Percentiles rank a stretch among this genome's conserved stretches.
These are phyloP conservation scores for Micromys minutus DNA, from an alignment of 2,113 vertebrate genomes.

Conservation along the genomic window DNA sequence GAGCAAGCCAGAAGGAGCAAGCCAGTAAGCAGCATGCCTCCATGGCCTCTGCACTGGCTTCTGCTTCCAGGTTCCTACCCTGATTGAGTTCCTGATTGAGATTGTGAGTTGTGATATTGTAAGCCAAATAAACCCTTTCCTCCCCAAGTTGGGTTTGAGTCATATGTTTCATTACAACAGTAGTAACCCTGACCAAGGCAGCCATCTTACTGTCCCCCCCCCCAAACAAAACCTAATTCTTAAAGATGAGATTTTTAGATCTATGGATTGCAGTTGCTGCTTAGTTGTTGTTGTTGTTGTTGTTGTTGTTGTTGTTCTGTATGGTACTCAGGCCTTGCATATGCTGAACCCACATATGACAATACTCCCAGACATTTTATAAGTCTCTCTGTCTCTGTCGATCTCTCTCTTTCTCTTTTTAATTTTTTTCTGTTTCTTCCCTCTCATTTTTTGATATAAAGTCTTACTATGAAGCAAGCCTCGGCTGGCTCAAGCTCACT, in stretches of 20 bases:
- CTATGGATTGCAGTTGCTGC: neutral
- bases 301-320: neutral
- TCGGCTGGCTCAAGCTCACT: neutral
- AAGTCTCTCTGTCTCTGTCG: neutral
- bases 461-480: neutral
- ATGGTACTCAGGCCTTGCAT: neutral
- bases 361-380: neutral
- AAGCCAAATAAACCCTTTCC: neutral
- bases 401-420: neutral
- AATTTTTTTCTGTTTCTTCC: neutral
- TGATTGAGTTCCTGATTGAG: neutral
- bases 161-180: no score
- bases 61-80: neutral
- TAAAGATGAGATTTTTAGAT: neutral
- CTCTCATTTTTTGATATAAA: neutral
- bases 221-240: no score
- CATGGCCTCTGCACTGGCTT: neutral
- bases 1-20: no score
- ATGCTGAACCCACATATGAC: neutral
- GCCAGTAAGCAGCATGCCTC: neutral
- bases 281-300: neutral
- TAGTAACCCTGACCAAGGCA: neutral
- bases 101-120: neutral
- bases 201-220: neutral
- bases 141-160: neutral